Conservation (phyloP, 1,140 invertebrate species). For the Babylonia areolata region DNA sequence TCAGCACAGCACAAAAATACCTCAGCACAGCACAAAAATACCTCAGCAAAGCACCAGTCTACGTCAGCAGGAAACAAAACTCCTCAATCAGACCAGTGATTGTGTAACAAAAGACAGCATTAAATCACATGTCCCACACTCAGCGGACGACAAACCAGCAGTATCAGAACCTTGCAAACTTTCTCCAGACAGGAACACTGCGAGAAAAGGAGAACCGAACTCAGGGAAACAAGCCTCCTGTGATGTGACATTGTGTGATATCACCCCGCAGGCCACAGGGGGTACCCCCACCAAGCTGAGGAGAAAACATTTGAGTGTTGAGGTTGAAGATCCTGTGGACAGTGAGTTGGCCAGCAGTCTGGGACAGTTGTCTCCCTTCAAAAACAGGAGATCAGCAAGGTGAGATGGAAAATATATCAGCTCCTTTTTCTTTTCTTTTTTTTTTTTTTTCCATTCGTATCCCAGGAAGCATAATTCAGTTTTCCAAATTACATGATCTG, state of each 20-base stretch:
- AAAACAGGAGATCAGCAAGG: neutral
- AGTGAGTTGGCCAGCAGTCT: conserved; percentile 5
- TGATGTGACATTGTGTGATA: neutral
- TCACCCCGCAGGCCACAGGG: neutral
- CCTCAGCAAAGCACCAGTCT: neutral
- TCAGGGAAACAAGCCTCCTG: neutral
- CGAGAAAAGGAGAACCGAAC: neutral
- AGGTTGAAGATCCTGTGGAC: neutral
- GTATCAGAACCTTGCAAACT: neutral
- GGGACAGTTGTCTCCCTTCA: neutral
- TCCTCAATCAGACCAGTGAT: neutral
- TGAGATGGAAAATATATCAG: neutral
- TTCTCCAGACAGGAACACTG: neutral
- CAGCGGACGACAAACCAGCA: neutral
- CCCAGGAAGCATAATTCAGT: no score
- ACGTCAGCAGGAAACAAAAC: no score
- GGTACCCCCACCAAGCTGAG: neutral
- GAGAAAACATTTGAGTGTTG: neutral
- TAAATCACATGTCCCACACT: neutral
- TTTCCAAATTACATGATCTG: no score
- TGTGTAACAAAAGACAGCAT: neutral
- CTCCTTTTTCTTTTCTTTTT: neutral
- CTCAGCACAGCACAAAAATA: neutral
- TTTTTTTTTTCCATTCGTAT: no score
- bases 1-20: neutral